These are phyloP conservation scores for Gulo gulo DNA, from an alignment of 2,113 vertebrate genomes.

Conservation along the genomic window DNA sequence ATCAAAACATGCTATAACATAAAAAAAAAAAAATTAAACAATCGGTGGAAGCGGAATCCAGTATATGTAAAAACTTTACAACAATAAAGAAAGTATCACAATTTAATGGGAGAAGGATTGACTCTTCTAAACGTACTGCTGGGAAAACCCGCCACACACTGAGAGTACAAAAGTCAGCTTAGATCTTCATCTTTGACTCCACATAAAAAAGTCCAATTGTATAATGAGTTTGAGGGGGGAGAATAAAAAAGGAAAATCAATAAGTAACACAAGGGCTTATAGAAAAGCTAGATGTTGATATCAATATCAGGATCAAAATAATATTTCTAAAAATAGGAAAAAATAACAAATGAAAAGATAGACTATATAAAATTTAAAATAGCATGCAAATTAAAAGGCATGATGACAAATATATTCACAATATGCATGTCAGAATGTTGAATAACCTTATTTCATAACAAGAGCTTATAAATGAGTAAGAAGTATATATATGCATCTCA, in stretches of 20 bases:
- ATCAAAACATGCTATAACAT: background rate
- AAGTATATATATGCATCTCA: background rate
- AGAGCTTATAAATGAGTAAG: background rate
- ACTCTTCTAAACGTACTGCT: background rate
- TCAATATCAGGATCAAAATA: background rate
- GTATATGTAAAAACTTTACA: background rate
- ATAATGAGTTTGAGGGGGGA: background rate
- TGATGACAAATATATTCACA: background rate
- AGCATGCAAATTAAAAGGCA: background rate
- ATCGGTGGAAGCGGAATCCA: background rate
- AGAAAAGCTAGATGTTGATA: background rate
- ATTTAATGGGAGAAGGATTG: background rate
- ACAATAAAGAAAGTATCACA: background rate
- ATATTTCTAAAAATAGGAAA: background rate
- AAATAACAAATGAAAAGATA: background rate
- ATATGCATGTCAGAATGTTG: background rate
- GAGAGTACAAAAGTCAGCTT: background rate
- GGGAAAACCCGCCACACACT: background rate
- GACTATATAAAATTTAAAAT: background rate
- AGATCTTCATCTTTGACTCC: background rate
- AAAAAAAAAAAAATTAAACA: background rate
- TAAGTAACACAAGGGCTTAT: background rate
- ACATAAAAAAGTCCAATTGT: background rate
- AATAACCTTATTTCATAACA: background rate
- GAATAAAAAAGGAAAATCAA: background rate